Evolutionary conservation across 1,140 invertebrate genomes (phyloP).

Genomic region (Drosophila nannoptera): DNA sequence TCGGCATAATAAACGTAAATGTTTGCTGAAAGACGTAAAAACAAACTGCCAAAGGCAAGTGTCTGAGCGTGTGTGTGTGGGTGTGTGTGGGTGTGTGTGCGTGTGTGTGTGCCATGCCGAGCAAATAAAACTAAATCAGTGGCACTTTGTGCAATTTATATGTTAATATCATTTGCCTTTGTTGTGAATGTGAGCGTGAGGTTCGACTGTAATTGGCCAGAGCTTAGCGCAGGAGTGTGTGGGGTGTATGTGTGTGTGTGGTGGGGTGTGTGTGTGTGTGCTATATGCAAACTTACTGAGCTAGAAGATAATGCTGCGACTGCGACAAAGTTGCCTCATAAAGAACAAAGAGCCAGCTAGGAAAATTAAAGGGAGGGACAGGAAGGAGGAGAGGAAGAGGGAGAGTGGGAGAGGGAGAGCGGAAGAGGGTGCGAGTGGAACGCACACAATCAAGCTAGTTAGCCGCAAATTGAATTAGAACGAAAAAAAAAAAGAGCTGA

Average conservation of each 20-base stretch:
- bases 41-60: slow-evolving; percentile 56
- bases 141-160: slow-evolving; percentile 77
- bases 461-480: slow-evolving; percentile 65
- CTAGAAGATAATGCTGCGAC: slow-evolving; percentile 56
- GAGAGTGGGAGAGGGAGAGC: neutral
- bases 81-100: slow-evolving; percentile 8
- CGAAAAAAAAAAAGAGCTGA: slow-evolving; percentile 7
- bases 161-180: slow-evolving; percentile 76
- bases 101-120: slow-evolving; percentile 11
- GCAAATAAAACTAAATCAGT: slow-evolving; percentile 70
- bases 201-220: slow-evolving; percentile 54
- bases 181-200: slow-evolving; percentile 53
- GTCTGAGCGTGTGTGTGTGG: neutral
- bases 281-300: slow-evolving; percentile 50
- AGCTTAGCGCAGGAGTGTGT: neutral
- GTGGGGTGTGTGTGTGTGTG: slow-evolving; percentile 8
- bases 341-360: slow-evolving; percentile 38
- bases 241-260: neutral
- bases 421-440: neutral
- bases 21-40: slow-evolving; percentile 66
- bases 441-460: slow-evolving; percentile 32
- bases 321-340: slow-evolving; percentile 69
- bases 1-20: slow-evolving; percentile 76
- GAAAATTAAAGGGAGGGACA: neutral
- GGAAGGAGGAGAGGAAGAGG: neutral